Base-by-base conservation (phyloP, 2,113 vertebrate genomes). In the Rhabdornis inornatus region DNA sequence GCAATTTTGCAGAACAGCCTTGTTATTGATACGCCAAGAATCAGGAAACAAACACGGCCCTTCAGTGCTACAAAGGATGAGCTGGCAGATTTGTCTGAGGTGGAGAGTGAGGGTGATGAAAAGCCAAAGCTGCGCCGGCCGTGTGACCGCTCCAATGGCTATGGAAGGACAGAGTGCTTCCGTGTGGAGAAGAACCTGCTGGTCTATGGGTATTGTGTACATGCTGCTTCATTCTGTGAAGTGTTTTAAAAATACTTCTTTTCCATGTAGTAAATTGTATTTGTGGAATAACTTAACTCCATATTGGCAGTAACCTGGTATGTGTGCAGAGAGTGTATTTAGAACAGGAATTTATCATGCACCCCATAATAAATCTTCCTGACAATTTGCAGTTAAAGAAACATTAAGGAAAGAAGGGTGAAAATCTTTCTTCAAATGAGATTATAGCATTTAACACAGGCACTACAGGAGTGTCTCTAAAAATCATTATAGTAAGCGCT, bases 1-100 rank as follows among this genome's bases (percentile, higher is more conserved):
- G 88, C 75, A 71, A 66, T 94, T 95, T 97, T 97, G 96, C 98
- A 99, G 99, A 99, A 99, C 96, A 99, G 99, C 96, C 97, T 99
- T 95, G 99, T 99, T 89, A 99, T 99, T 35, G 99, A 99, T 96
- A 99, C 99, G 8, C 99, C 99, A 31, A 98, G 99, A 80, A 99
- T 99, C 65, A 98, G 99, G 83, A 99, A 99, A 71, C 99, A 99
- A 97, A 99, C 99, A 0, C 98, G 99, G 53, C 99, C 99, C 1
- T 99, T 99, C 77, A 99, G 99, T 55, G 98, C 99, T 61, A 99
- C 99, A 3, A 99, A 99, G 94, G 99, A 99, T 66, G 99, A 99
- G 94, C 94, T 99, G 87, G 99, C 99, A 0, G 99, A 99, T 89
- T 95, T 99, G 83, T 99, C 99, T 5, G 99, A 99, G 89, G 98